Percentiles rank a stretch among this genome's conserved stretches.
phyloP scores from a whole-genome alignment of 2,888 invertebrate genomes.

The Nemapogon koenigi region DNA sequence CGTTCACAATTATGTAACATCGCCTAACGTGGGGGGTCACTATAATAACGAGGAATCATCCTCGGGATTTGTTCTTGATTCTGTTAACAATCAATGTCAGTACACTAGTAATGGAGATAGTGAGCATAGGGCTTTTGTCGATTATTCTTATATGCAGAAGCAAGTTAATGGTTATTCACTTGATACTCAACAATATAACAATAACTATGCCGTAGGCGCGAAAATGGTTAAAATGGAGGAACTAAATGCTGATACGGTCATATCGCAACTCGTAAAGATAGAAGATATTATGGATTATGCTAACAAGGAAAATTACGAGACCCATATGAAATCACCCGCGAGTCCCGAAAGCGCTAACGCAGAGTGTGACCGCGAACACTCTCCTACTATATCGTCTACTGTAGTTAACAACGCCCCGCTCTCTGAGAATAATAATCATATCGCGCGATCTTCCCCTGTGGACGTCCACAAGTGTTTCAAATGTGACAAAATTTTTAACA shows the following conservation, averaged over 20 bases:
- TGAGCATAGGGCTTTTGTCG: slow-evolving; percentile 37
- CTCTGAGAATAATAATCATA: slow-evolving; percentile 40
- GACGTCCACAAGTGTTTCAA: slow-evolving; percentile 74
- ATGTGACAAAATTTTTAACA: slow-evolving; percentile 85
- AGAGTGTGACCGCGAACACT: slow-evolving; percentile 37
- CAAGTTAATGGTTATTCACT: slow-evolving; percentile 38
- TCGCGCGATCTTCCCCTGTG: slow-evolving; percentile 34
- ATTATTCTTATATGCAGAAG: slow-evolving; percentile 43
- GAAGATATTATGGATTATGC: slow-evolving; percentile 60
- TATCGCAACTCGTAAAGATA: slow-evolving; percentile 51
- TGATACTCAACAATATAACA: slow-evolving; percentile 39
- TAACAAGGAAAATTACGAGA: slow-evolving; percentile 57
- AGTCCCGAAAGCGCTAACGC: slow-evolving; percentile 55
- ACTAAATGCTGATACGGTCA: slow-evolving; percentile 33
- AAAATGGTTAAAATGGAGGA: slow-evolving; percentile 47
- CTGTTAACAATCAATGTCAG: slow-evolving; percentile 41
- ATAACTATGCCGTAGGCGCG: slow-evolving; percentile 42
- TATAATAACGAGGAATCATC: slow-evolving; percentile 60
- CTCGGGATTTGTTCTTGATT: slow-evolving; percentile 52
- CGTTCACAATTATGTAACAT: slow-evolving; percentile 64
- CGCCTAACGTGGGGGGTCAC: slow-evolving; percentile 83
- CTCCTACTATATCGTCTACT: slow-evolving; percentile 46
- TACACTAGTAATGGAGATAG: slow-evolving; percentile 40
- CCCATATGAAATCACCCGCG: slow-evolving; percentile 54
- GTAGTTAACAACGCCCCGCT: slow-evolving; percentile 44